Evolutionary conservation across 2,113 vertebrate genomes (phyloP).

Genomic region (Labrus mixtus): DNA sequence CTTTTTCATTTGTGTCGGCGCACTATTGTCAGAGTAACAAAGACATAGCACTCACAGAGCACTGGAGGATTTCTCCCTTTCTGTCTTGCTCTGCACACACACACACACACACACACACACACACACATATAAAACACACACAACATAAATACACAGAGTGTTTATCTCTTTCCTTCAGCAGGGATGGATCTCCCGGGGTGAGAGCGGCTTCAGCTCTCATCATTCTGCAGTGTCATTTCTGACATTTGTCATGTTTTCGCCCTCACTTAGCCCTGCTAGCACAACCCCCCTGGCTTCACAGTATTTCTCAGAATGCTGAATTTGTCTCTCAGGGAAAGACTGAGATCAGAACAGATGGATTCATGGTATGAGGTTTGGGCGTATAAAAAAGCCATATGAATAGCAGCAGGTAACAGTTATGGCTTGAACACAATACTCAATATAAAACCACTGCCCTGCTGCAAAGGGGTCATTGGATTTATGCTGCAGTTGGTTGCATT

Average conservation of each 20-base stretch:
- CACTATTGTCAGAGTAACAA: constrained; percentile 75
- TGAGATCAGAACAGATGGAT: constrained; percentile 3
- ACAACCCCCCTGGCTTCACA: constrained; percentile 26
- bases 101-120: constrained; percentile 30
- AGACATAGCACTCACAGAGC: constrained; percentile 66
- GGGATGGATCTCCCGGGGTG: constrained; percentile 64
- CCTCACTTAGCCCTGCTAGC: constrained; percentile 40
- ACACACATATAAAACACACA: constrained; percentile 45
- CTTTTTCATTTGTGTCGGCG: constrained; percentile 74
- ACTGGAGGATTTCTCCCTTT: constrained; percentile 65
- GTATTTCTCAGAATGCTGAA: neutral
- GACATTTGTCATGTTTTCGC: constrained; percentile 71
- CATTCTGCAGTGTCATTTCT: constrained; percentile 68
- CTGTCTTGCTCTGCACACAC: constrained; percentile 12
- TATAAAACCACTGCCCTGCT: neutral
- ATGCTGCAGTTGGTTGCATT: neutral
- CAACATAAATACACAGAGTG: constrained; percentile 58
- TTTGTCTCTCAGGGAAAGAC: neutral
- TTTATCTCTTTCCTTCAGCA: constrained; percentile 73
- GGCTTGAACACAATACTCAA: neutral
- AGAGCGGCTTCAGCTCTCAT: constrained; percentile 63
- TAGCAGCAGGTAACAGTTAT: neutral
- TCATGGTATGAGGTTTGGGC: neutral
- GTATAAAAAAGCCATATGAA: constrained; percentile 7
- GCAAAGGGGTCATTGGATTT: neutral